Evolutionary conservation across 2,888 invertebrate species (phyloP).

Genomic region (Drosophila subsilvestris): DNA sequence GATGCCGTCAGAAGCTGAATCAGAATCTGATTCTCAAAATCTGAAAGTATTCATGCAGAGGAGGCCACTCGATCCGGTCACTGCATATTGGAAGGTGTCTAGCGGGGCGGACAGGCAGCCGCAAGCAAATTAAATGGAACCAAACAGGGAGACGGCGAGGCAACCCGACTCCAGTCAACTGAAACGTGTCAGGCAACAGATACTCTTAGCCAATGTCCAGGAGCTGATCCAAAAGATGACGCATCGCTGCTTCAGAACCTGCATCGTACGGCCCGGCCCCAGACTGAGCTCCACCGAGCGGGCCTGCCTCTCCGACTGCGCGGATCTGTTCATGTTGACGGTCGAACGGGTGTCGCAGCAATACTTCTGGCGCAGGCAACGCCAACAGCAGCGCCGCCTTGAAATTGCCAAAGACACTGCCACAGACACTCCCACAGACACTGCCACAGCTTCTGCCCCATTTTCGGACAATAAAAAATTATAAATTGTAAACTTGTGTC

Average conservation of each 20-base stretch:
- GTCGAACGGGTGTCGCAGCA: conserved; percentile 38
- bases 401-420: too few relatives aligned
- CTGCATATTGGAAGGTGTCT: neutral
- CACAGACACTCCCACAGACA: neutral
- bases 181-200: conserved; percentile 31
- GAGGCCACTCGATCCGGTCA: neutral
- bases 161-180: conserved; percentile 5
- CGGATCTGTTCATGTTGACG: conserved; percentile 38
- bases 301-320: conserved; percentile 26
- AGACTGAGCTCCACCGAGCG: conserved; percentile 19
- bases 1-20: neutral
- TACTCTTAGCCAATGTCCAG: conserved; percentile 43
- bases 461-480: neutral
- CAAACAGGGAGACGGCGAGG: neutral
- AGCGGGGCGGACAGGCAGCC: too few relatives aligned
- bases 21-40: neutral
- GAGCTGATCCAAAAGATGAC: conserved; percentile 42
- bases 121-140: neutral
- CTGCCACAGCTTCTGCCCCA: neutral
- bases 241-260: conserved; percentile 25
- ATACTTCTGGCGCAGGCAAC: conserved; percentile 32
- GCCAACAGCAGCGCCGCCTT: conserved; percentile 27
- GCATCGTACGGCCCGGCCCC: conserved; percentile 20
- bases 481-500: neutral
- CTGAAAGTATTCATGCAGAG: neutral